phyloP scores from a whole-genome alignment of 2,113 vertebrate genomes.

The Rhadina sibilatrix region DNA sequence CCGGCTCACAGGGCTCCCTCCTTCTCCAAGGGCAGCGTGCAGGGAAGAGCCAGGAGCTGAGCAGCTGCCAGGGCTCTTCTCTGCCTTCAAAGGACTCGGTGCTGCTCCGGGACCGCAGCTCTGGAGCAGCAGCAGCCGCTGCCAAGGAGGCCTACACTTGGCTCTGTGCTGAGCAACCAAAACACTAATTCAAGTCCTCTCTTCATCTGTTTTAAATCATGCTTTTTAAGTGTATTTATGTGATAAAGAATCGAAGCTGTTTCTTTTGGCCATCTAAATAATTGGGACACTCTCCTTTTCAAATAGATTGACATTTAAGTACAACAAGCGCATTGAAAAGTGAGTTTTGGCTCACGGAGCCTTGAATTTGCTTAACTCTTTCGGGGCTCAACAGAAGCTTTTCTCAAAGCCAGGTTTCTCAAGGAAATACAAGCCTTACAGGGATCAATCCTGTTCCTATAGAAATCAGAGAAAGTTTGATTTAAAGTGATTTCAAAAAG shows the following conservation, averaged over 20 bases:
- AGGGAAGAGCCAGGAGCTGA: not conserved
- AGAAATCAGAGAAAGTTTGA: not conserved
- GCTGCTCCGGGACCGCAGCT: not conserved
- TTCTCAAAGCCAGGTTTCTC: constrained; percentile 1
- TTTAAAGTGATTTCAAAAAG: not conserved
- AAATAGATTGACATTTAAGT: constrained; percentile 55
- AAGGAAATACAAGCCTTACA: constrained; percentile 12
- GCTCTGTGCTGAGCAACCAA: not conserved
- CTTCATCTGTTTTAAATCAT: constrained; percentile 74
- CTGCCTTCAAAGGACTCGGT: not conserved
- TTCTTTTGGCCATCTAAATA: constrained; percentile 71
- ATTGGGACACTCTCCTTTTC: constrained; percentile 69
- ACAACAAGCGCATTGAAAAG: constrained; percentile 65
- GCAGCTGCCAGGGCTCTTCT: not conserved
- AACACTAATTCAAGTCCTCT: constrained; percentile 30
- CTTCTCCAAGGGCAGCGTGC: accelerated
- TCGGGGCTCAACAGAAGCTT: constrained; percentile 10
- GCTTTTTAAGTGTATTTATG: constrained; percentile 66
- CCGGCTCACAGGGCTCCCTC: accelerated
- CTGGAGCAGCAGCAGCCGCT: not conserved
- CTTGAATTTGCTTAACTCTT: constrained; percentile 38
- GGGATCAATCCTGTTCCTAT: not conserved
- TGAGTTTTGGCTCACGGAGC: constrained; percentile 34
- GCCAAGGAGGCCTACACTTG: not conserved
- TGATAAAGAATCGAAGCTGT: constrained; percentile 71